Conservation (phyloP, 2,113 vertebrate genomes). For the Rhabdornis inornatus region DNA sequence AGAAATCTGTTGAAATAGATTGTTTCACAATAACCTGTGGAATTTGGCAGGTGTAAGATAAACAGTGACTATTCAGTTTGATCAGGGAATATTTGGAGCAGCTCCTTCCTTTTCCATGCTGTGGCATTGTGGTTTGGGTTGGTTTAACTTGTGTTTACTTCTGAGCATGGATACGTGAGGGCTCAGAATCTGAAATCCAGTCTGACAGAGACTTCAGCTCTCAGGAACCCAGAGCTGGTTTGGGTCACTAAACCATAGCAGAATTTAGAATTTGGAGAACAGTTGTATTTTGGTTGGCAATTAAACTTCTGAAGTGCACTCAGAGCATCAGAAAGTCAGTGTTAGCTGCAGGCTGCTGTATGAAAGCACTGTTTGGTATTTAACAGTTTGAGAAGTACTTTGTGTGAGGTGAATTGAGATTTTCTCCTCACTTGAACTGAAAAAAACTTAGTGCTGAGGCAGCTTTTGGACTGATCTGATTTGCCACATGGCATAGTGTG, state of each 20-base stretch:
- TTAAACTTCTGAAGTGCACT: not conserved
- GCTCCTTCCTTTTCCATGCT: not conserved
- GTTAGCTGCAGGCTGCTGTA: not conserved
- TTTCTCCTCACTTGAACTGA: not conserved
- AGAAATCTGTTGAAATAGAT: not conserved
- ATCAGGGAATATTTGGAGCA: not conserved
- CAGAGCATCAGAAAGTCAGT: not conserved
- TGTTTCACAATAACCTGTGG: not conserved
- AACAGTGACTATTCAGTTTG: not conserved
- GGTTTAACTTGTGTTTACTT: not conserved
- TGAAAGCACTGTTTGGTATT: not conserved
- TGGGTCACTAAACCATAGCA: not conserved
- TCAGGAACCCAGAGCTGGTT: not conserved
- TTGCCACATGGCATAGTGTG: not conserved
- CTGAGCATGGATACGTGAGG: rapidly evolving
- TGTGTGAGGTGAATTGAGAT: not conserved
- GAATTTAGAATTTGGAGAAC: not conserved
- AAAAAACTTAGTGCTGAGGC: not conserved
- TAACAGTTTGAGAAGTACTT: not conserved
- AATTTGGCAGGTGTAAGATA: not conserved
- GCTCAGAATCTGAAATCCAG: not conserved
- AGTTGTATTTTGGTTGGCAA: not conserved
- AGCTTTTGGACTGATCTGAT: not conserved
- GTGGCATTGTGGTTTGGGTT: not conserved
- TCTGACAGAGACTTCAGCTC: not conserved